Conservation (phyloP, 2,797 vertebrate species). For the Halcyon smyrnensis region DNA sequence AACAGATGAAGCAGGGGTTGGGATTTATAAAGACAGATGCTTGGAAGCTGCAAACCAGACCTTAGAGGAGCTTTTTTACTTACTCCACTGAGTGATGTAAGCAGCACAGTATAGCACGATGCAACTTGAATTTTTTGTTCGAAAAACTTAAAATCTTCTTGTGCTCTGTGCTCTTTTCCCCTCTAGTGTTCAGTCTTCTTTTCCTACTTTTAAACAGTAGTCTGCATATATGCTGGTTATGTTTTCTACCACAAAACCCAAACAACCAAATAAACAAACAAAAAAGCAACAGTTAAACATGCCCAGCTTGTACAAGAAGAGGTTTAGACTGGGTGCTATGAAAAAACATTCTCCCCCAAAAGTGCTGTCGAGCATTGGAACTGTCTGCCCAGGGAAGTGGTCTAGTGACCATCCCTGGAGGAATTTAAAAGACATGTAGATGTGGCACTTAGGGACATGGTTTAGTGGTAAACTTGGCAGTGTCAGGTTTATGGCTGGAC, state of each 20-base stretch:
- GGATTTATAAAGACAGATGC: neutral
- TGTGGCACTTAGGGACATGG: no score
- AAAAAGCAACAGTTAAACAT: rapidly evolving
- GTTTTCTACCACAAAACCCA: neutral
- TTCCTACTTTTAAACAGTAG: neutral
- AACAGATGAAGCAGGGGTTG: neutral
- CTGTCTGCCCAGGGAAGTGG: no score
- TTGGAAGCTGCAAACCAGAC: neutral
- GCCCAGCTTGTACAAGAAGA: no score
- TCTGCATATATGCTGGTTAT: neutral
- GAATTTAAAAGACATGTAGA: no score
- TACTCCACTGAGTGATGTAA: neutral
- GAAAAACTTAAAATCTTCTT: neutral
- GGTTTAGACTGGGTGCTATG: no score
- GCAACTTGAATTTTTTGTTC: neutral
- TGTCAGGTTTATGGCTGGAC: no score
- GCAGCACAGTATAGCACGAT: neutral
- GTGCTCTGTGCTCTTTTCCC: neutral
- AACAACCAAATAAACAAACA: neutral
- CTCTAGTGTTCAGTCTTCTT: neutral
- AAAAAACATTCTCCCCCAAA: no score
- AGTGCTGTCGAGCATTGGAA: no score
- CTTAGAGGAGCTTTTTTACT: neutral
- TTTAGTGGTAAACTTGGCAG: no score
- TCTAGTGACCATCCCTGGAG: no score